Base-by-base conservation (phyloP, 2,113 vertebrate genomes). In the Neodontobutis hainanensis region DNA sequence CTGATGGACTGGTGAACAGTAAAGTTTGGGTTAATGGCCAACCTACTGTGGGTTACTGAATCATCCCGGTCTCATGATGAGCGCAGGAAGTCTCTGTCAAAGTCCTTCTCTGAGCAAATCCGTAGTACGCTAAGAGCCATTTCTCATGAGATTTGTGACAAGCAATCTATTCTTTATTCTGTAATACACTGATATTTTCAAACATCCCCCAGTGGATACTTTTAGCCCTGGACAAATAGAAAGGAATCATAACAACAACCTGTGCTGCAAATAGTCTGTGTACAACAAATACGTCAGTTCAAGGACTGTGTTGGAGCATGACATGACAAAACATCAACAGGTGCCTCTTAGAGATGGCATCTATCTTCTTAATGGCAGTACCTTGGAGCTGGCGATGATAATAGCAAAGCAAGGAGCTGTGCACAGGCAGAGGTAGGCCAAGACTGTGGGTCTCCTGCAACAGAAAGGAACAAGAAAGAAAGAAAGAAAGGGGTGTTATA, bases 401-500 rank as follows among this genome's bases (percentile, higher is more conserved):
- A 94, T 89, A 58, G 87, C 86, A 79, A 94, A 93, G 88, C 92
- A 94, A 2, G 94, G 94, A 1, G 94, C 82, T 0, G 93, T 93
- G 19, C 89, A 92, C 72, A 95, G 81, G 19, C 92, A 2, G 11
- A 92, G 70, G 76, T 92, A 91, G 27, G 82, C 90, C 78, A 94
- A 70, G 9, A 88, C 69, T 67, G 91, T 88, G 11, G 93, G 94
- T 65, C 92, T 92, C 94, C 94, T 95, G 89, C 8, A 7, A 38
- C 52, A n/a, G 6, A 12, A 8, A 19, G 19, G 19, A 52, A 51
- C 4, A 11, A 34, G 12, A 8, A 34, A 52, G 5, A 4, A 50
- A 10, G 7, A 90, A 86, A 78, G 78, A 34, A 75, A 71, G 0
- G 70, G 1, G 5, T 15, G 11, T 50, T 38, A 65, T 12, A 65